These are phyloP conservation scores for Trichogramma dendrolimi DNA, from an alignment of 2,888 invertebrate genomes.

Conservation along the genomic window DNA sequence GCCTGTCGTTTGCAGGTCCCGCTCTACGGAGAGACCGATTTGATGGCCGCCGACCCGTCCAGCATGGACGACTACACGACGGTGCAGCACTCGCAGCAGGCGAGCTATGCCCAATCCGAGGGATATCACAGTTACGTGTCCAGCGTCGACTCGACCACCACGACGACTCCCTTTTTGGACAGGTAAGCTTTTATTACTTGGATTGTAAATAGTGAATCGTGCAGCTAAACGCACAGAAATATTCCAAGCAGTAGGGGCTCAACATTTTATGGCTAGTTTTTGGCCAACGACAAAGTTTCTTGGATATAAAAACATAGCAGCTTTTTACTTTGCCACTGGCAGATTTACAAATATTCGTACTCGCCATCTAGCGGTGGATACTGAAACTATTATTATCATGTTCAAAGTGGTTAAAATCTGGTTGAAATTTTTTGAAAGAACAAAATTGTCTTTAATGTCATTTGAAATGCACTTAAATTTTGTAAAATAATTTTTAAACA, in stretches of 20 bases:
- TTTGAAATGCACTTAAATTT: no score
- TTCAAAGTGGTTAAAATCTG: no score
- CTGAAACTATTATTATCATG: no score
- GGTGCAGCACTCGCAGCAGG: slow-evolving; percentile 64
- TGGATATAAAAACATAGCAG: slow-evolving; percentile 17
- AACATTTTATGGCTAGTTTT: no score
- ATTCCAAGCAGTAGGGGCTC: slow-evolving; percentile 13
- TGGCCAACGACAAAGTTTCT: no score
- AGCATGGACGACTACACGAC: slow-evolving; percentile 53
- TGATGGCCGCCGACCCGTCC: slow-evolving; percentile 51
- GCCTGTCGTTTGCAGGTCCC: slow-evolving; percentile 39
- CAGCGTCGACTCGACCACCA: slow-evolving; percentile 67
- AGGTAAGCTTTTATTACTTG: slow-evolving; percentile 49
- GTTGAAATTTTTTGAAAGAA: slow-evolving; percentile 8
- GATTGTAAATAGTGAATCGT: not conserved
- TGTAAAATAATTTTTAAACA: no score
- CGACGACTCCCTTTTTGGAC: slow-evolving; percentile 71
- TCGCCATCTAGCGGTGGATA: no score
- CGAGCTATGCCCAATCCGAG: slow-evolving; percentile 75
- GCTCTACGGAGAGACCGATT: slow-evolving; percentile 45
- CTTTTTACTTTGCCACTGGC: no score
- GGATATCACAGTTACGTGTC: slow-evolving; percentile 78
- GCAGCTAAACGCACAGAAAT: slow-evolving; percentile 18
- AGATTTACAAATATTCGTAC: no score
- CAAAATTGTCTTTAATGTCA: not conserved